Evolutionary conservation across 2,113 vertebrate genomes (phyloP), one percentile per base, ranked within the genome.

Genomic region (Aphelocoma coerulescens): DNA sequence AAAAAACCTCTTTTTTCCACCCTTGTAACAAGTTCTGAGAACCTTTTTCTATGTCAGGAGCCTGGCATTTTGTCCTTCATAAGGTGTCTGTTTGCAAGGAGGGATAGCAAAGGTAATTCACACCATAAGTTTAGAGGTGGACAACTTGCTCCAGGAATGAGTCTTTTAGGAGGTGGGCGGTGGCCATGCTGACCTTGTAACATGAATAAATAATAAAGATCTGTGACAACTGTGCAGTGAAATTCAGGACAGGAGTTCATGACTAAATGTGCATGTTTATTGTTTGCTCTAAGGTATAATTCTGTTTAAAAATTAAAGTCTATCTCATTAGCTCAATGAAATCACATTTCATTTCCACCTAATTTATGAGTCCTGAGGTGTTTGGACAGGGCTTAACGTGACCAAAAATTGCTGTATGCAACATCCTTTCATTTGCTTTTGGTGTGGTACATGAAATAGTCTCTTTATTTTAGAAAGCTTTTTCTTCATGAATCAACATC

Each of bases 351-450:
- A 90, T 71, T 81, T 62, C 88, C 44, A 77, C 26, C 33, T 88
- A 84, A 67, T 88, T 96, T 89, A 82, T 71, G 72, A 86, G 75
- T 67, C 76, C 63, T 71, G 43, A 90, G 44, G 71, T 91, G 55
- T 96, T 90, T 96, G 85, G 88, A 91, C 67, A 83, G 39, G 30
- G 72, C 43, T 91, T 83, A 93, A 90, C 2, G 3, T 55, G 65
- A 87, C 57, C 13, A 52, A 84, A 90, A 57, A 74, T 10, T 18
- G 66, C 54, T 91, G 39, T 30, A 46, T 32, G 41, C 57, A 71
- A 44, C 48, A 52, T 65, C 57, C 55, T 91, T 94, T 94, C 28
- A 95, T 93, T 96, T 88, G 68, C 73, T 83, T 96, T 96, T 96
- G 73, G 73, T 81, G 57, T 72, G 73, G 57, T 33, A 92, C 85